Conservation (phyloP, 2,888 invertebrate species). For the Stegophylla sp. region DNA sequence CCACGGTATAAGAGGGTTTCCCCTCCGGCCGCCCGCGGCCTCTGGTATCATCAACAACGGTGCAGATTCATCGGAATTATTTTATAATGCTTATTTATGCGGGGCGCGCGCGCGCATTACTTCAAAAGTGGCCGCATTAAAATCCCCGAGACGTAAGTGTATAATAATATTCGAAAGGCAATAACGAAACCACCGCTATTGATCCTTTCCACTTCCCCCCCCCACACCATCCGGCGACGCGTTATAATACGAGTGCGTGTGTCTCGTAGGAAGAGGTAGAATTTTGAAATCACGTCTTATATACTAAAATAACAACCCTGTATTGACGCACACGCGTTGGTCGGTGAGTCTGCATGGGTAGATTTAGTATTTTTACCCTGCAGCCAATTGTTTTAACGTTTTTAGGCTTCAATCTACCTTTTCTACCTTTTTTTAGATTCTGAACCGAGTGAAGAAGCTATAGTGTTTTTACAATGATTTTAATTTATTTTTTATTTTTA, state of each 20-base stretch:
- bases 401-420: no score
- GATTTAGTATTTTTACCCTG: no score
- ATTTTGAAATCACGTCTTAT: not conserved
- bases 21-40: not conserved
- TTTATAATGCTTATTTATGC: conserved; percentile 59
- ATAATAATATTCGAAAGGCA: conserved; percentile 53
- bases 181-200: conserved; percentile 46
- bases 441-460: no score
- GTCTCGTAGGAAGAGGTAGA: not conserved
- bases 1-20: conserved; percentile 56
- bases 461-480: no score
- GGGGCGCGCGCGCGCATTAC: conserved; percentile 49
- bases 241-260: not conserved
- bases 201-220: not conserved
- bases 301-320: not conserved
- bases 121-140: conserved; percentile 39
- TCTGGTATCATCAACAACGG: no score
- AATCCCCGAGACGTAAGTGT: conserved; percentile 52
- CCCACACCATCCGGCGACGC: not conserved
- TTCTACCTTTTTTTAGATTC: no score
- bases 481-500: no score
- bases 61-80: conserved; percentile 36
- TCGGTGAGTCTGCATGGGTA: no score
- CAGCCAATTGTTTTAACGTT: no score
- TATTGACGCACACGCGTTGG: no score